These are phyloP conservation scores for Phortica okadai DNA, from an alignment of 2,888 invertebrate genomes.

Conservation along the genomic window DNA sequence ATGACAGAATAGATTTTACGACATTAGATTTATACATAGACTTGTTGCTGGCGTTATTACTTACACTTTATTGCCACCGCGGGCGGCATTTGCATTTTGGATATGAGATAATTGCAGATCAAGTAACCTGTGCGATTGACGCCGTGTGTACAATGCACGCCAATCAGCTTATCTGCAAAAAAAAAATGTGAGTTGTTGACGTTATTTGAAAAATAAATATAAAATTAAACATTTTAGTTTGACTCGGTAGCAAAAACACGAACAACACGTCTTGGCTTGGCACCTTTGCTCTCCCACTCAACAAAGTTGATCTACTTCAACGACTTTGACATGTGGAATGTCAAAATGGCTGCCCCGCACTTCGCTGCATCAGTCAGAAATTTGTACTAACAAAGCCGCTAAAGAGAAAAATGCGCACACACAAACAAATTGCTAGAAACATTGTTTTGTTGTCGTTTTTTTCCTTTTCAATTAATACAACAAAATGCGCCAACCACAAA, in stretches of 20 bases:
- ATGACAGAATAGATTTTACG: neutral
- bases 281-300: neutral
- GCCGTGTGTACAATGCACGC: conserved; percentile 90
- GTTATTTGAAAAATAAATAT: conserved; percentile 6
- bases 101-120: conserved; percentile 85
- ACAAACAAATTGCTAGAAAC: conserved; percentile 60
- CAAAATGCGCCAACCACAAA: conserved; percentile 57
- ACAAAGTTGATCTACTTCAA: neutral
- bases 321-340: neutral
- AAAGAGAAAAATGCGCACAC: neutral
- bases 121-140: conserved; percentile 88
- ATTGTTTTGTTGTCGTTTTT: conserved; percentile 46
- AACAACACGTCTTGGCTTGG: neutral
- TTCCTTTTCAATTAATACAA: conserved; percentile 61
- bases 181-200: conserved; percentile 51
- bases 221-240: conserved; percentile 21
- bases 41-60: conserved; percentile 39
- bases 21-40: neutral
- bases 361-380: neutral
- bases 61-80: conserved; percentile 80
- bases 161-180: conserved; percentile 83
- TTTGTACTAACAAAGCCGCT: neutral
- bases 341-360: neutral
- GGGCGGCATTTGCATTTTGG: conserved; percentile 79
- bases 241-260: conserved; percentile 4